These are phyloP conservation scores for Dryomyza anilis DNA, from an alignment of 2,888 invertebrate species.

Conservation along the genomic window DNA sequence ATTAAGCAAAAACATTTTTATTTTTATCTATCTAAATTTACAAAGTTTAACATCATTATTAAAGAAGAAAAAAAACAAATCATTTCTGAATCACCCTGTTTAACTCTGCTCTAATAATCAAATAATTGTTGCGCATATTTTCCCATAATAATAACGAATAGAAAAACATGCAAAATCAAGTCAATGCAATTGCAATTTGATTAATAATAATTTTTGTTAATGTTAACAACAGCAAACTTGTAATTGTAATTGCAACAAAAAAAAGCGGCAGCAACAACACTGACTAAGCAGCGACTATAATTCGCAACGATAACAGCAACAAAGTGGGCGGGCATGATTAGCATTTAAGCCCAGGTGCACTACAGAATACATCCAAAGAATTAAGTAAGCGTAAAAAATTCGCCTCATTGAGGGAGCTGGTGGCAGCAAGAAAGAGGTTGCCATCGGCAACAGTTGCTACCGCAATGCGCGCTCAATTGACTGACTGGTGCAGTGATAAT, in stretches of 20 bases:
- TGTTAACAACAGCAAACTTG: background rate
- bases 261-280: background rate
- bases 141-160: conserved; percentile 1
- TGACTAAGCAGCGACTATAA: background rate
- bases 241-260: background rate
- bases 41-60: too few species aligned
- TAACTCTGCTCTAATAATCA: background rate
- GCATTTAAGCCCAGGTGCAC: background rate
- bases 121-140: background rate
- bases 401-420: background rate
- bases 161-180: too few species aligned
- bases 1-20: background rate
- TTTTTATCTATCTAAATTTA: too few species aligned
- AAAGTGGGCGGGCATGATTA: conserved; percentile 5
- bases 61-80: too few species aligned
- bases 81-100: background rate
- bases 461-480: background rate
- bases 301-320: background rate
- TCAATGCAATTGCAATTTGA: background rate
- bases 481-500: background rate
- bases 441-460: background rate
- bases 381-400: background rate
- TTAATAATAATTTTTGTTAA: conserved; percentile 9
- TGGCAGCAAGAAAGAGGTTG: background rate
- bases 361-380: background rate